Evolutionary conservation across 2,113 vertebrate genomes (phyloP).

Genomic region (Copsychus sechellarum): DNA sequence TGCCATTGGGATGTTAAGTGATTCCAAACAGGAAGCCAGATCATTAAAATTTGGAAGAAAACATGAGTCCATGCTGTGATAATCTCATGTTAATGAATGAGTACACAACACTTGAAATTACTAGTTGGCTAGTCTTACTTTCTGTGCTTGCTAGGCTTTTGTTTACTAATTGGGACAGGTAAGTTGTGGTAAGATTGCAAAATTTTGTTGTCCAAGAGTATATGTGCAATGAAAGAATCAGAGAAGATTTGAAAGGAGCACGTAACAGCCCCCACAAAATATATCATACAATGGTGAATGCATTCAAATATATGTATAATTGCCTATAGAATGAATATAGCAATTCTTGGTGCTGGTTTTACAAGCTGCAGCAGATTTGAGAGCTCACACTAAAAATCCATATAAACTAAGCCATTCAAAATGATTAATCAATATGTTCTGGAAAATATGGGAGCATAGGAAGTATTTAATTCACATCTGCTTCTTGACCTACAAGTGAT

Average conservation of each 20-base stretch:
- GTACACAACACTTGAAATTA: background rate
- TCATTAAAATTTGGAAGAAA: background rate
- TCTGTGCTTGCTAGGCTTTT: background rate
- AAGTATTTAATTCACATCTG: background rate
- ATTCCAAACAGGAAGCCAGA: background rate
- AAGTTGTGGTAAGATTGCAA: background rate
- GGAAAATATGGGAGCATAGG: background rate
- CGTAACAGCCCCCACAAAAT: background rate
- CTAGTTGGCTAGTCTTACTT: background rate
- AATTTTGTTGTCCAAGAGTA: background rate
- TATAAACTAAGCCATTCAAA: background rate
- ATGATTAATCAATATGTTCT: background rate
- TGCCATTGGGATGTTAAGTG: background rate
- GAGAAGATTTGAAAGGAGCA: background rate
- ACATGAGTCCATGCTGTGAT: background rate
- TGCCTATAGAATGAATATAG: background rate
- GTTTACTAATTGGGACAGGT: background rate
- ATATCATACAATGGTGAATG: background rate
- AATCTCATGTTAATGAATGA: background rate
- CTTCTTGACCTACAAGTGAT: background rate
- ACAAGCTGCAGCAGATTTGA: background rate
- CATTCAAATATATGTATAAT: background rate
- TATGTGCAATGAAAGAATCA: background rate
- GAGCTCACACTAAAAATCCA: background rate
- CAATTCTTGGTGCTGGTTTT: background rate